These are phyloP conservation scores for Rhinatrema bivittatum DNA, from an alignment of 2,797 vertebrate genomes.

Conservation along the genomic window DNA sequence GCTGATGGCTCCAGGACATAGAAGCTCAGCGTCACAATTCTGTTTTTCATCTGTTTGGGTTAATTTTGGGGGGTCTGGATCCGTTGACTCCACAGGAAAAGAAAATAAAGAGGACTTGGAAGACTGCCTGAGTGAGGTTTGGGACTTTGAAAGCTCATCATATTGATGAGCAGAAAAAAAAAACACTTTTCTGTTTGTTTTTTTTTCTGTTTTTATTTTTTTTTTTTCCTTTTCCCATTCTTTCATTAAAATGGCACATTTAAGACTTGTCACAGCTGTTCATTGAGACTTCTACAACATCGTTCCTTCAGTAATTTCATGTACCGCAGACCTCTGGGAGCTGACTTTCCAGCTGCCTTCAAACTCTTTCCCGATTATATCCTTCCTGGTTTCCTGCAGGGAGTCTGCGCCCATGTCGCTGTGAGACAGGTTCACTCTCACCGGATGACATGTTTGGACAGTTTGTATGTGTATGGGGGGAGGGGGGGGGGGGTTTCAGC, in stretches of 20 bases:
- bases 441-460: constrained; percentile 13
- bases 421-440: no score
- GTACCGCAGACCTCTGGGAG: constrained; percentile 29
- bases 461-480: constrained; percentile 5
- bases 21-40: constrained; percentile 74
- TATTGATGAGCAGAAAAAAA: constrained; percentile 94
- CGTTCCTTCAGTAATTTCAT: constrained; percentile 49
- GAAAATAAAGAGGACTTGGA: constrained; percentile 45
- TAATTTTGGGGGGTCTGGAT: constrained; percentile 44
- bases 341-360: constrained; percentile 8
- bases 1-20: constrained; percentile 68
- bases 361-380: neutral
- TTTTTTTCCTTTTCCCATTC: no score
- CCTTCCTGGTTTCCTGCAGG: neutral
- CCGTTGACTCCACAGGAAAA: constrained; percentile 47
- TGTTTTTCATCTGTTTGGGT: constrained; percentile 62
- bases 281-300: constrained; percentile 76
- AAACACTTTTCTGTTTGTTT: constrained; percentile 33
- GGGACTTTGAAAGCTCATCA: constrained; percentile 95
- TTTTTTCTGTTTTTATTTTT: constrained; percentile 61
- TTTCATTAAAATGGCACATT: constrained; percentile 81
- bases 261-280: constrained; percentile 79
- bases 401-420: constrained; percentile 1
- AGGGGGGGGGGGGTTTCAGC: constrained; percentile 24
- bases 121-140: constrained; percentile 78